Percentiles rank a stretch among this genome's conserved stretches.
These are phyloP conservation scores for Mya arenaria DNA, from an alignment of 1,140 invertebrate genomes.

Conservation along the genomic window DNA sequence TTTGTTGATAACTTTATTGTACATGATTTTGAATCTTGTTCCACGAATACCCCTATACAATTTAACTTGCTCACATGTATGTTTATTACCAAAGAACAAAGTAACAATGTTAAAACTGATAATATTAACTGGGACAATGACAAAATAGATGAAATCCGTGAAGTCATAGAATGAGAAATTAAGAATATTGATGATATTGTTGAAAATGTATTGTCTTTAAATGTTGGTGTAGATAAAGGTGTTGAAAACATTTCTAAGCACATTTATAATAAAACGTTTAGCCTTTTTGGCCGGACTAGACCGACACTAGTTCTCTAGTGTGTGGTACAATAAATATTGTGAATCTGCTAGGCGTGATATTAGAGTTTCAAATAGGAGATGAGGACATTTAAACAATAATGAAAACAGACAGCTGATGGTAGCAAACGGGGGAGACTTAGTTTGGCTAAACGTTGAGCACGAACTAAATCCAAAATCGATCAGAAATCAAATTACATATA, in stretches of 20 bases:
- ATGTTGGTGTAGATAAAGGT: background rate
- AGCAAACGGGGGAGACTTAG: background rate
- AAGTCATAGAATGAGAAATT: background rate
- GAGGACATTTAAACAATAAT: background rate
- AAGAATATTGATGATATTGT: background rate
- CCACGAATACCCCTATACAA: background rate
- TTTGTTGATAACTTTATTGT: slow-evolving; percentile 5
- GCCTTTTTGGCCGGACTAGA: background rate
- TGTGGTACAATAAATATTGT: background rate
- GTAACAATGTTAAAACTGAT: background rate
- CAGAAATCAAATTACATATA: background rate
- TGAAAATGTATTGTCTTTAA: background rate
- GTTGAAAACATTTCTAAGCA: background rate
- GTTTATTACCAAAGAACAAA: background rate
- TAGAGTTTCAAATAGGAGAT: background rate
- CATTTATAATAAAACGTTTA: background rate
- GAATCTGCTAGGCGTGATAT: background rate
- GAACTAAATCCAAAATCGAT: background rate
- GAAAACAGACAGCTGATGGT: background rate
- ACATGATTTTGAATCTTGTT: background rate
- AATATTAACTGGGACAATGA: background rate
- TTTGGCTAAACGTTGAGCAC: background rate
- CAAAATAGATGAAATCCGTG: background rate
- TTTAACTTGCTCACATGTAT: background rate
- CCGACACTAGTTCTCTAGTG: background rate